Conservation (phyloP, 92 coral and sea anemone genomes). For the Phenganax stokvisi region DNA sequence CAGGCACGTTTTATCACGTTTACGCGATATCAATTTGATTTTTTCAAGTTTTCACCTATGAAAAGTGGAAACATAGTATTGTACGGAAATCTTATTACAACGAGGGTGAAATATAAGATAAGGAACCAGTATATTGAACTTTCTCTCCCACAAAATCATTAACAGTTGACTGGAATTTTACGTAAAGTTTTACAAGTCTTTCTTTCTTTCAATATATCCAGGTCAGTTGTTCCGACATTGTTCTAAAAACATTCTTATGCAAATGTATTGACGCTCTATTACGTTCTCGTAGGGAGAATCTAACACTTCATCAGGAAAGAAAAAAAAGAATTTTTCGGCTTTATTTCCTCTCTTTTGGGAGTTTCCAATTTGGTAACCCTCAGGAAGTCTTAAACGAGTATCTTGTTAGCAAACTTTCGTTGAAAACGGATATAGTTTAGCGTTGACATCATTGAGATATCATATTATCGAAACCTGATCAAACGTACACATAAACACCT, state of each 20-base stretch:
- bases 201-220: neutral
- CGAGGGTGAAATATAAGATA: no score
- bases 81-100: no score
- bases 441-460: neutral
- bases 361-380: neutral
- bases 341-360: neutral
- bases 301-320: neutral
- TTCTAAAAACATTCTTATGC: neutral
- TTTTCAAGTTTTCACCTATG: neutral
- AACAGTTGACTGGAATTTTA: no score
- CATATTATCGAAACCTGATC: slow-evolving; percentile 14
- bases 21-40: neutral
- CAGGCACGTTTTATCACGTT: slow-evolving; percentile 23
- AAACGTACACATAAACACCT: neutral
- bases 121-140: neutral
- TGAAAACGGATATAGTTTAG: neutral
- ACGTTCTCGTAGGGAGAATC: neutral
- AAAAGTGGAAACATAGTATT: no score
- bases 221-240: neutral
- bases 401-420: neutral
- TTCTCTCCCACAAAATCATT: no score
- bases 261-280: slow-evolving; percentile 5
- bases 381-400: neutral
- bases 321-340: neutral
- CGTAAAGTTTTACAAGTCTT: neutral